A percentile compares a stretch with the other conserved stretches of the same genome.
These are phyloP conservation scores for Eulemur albifrons DNA, from an alignment of 2,797 vertebrate genomes.

Conservation along the genomic window DNA sequence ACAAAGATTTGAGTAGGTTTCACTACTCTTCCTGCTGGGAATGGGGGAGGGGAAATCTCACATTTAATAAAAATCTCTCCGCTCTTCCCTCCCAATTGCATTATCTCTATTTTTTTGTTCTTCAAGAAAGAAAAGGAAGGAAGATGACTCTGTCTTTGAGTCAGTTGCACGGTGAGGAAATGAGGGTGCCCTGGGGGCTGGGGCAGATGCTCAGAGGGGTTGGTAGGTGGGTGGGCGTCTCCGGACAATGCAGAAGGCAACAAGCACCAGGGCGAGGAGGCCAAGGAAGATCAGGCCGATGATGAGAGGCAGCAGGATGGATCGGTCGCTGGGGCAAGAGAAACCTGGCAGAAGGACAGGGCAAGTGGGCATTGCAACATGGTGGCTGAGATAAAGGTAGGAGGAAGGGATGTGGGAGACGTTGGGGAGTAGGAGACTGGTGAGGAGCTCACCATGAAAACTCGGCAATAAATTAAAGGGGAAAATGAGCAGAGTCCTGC, in stretches of 20 bases:
- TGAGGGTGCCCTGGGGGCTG: background rate
- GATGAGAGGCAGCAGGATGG: slow-evolving; percentile 86
- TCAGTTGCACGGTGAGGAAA: background rate
- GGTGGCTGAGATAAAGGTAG: background rate
- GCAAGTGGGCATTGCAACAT: background rate
- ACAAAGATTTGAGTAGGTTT: background rate
- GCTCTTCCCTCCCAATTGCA: background rate
- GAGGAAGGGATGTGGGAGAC: no score
- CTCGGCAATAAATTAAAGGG: background rate
- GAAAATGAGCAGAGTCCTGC: background rate
- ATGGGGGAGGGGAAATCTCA: background rate
- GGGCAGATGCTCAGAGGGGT: slow-evolving; percentile 83
- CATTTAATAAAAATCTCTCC: background rate
- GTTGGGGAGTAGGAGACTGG: background rate
- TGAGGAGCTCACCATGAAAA: background rate
- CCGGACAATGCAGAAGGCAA: slow-evolving; percentile 86
- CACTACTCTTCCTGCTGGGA: background rate
- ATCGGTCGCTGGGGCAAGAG: slow-evolving; percentile 67
- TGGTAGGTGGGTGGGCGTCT: slow-evolving; percentile 86
- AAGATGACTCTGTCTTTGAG: background rate
- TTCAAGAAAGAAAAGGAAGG: background rate
- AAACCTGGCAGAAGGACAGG: slow-evolving; percentile 41
- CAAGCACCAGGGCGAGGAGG: slow-evolving; percentile 89
- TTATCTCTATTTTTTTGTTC: background rate
- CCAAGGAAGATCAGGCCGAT: slow-evolving; percentile 88